These are phyloP conservation scores for Subacronicta megacephala DNA, from an alignment of 2,888 invertebrate genomes.

Conservation along the genomic window DNA sequence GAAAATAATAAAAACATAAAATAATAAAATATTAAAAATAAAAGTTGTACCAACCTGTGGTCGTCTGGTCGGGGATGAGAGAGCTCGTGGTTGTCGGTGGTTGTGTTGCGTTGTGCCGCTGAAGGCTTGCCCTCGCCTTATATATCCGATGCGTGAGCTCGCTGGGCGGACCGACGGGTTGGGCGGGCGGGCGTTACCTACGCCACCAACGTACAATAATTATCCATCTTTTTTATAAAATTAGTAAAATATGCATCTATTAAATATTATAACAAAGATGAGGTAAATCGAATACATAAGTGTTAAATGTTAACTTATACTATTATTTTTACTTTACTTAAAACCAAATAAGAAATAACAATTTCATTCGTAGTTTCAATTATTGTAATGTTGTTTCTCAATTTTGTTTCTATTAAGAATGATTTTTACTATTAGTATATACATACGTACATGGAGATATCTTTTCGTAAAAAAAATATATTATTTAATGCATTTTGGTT, in stretches of 20 bases:
- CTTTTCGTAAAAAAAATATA: too few species aligned
- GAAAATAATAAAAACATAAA: conserved; percentile 4
- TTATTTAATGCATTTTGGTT: too few species aligned
- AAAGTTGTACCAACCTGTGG: conserved; percentile 65
- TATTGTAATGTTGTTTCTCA: too few species aligned
- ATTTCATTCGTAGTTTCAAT: too few species aligned
- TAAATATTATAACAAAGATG: too few species aligned
- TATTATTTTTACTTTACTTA: too few species aligned
- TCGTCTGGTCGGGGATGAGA: conserved; percentile 55
- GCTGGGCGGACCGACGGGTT: conserved; percentile 49
- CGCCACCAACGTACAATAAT: conserved; percentile 37
- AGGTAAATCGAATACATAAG: background rate
- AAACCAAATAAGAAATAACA: too few species aligned
- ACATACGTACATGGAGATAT: too few species aligned
- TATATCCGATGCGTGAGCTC: conserved; percentile 68
- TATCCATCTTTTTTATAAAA: conserved; percentile 37
- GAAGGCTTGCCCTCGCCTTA: conserved; percentile 67
- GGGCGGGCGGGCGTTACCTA: conserved; percentile 48
- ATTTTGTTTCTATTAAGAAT: too few species aligned
- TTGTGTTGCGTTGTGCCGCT: conserved; percentile 74
- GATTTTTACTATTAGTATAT: too few species aligned
- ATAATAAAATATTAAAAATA: conserved; percentile 26
- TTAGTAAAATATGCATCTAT: conserved; percentile 15
- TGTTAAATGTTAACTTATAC: background rate
- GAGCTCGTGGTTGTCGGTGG: conserved; percentile 67